Conservation (phyloP, 2,113 vertebrate species). For the Tonatia bakeri region DNA sequence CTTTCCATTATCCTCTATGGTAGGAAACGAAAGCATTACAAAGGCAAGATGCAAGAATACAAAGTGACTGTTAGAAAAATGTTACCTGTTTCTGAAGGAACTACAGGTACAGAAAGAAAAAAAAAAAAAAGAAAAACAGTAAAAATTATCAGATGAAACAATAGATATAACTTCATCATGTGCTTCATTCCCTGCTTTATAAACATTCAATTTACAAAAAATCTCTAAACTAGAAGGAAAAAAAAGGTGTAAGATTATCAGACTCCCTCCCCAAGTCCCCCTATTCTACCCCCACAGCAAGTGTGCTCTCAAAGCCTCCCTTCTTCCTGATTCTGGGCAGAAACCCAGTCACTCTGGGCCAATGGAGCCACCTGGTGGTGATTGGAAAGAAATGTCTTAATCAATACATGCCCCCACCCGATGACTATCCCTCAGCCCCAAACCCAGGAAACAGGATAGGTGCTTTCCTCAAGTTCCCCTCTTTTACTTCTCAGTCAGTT, state of each 20-base stretch:
- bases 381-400: background rate
- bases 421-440: background rate
- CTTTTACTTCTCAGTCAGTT: background rate
- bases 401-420: background rate
- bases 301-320: background rate
- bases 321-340: background rate
- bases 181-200: background rate
- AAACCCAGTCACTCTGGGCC: background rate
- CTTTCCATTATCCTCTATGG: conserved; percentile 40
- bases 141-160: conserved; percentile 81
- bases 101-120: conserved; percentile 74
- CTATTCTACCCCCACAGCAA: background rate
- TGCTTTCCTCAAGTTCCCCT: background rate
- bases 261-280: rapidly evolving
- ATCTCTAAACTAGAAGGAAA: background rate
- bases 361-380: conserved; percentile 21
- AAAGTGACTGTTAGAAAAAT: conserved; percentile 65
- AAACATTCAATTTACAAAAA: conserved; percentile 28
- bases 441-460: background rate
- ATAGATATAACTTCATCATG: conserved; percentile 31
- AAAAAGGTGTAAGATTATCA: background rate
- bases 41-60: conserved; percentile 69
- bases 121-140: conserved; percentile 68
- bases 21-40: conserved; percentile 59
- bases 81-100: conserved; percentile 80